These are phyloP conservation scores for Gibbula magus DNA, from an alignment of 2,888 invertebrate species.

Conservation along the genomic window DNA sequence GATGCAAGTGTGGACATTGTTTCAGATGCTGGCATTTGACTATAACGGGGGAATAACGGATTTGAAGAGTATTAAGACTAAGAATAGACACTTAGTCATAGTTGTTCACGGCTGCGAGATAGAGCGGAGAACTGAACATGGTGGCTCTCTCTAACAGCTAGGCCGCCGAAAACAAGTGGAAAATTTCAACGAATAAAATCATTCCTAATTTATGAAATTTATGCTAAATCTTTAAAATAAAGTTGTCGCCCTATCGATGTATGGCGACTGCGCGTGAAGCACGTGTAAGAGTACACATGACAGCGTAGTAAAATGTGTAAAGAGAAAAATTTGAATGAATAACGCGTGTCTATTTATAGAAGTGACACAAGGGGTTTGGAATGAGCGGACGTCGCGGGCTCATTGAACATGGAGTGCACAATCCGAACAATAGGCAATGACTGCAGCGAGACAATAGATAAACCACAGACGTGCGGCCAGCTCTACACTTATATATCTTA, in stretches of 20 bases:
- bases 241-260: too few relatives aligned
- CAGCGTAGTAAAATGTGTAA: too few relatives aligned
- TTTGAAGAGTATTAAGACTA: neutral
- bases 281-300: too few relatives aligned
- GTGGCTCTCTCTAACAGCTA: too few relatives aligned
- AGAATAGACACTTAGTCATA: constrained; percentile 4
- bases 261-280: too few relatives aligned
- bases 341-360: neutral
- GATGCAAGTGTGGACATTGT: neutral
- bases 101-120: neutral
- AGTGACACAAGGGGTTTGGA: neutral
- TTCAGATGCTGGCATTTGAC: neutral
- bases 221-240: too few relatives aligned
- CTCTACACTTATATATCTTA: too few relatives aligned
- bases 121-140: too few relatives aligned
- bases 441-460: neutral
- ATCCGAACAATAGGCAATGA: neutral
- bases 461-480: neutral
- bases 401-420: neutral
- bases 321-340: neutral
- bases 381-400: neutral
- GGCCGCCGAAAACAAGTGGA: too few relatives aligned
- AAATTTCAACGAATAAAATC: too few relatives aligned
- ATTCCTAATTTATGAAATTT: too few relatives aligned
- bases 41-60: neutral